Conservation (phyloP, 2,113 vertebrate species). For the Pachypanchax playfairii region DNA sequence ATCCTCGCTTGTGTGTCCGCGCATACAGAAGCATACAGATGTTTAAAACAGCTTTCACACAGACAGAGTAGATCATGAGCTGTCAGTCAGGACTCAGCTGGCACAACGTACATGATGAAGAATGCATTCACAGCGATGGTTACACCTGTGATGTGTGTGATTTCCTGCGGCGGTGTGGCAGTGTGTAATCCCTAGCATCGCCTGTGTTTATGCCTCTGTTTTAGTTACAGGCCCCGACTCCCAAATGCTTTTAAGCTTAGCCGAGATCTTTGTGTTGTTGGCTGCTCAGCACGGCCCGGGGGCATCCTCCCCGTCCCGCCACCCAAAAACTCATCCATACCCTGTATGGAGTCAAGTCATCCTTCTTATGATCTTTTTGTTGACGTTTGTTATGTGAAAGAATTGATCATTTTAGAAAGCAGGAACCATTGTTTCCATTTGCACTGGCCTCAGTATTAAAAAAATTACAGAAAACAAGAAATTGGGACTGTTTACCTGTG, state of each 20-base stretch:
- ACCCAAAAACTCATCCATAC: constrained; percentile 42
- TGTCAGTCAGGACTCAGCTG: constrained; percentile 61
- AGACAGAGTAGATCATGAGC: constrained; percentile 52
- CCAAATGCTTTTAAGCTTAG: constrained; percentile 66
- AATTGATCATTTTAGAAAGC: constrained; percentile 47
- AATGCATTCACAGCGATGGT: constrained; percentile 46
- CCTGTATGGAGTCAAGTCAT: neutral
- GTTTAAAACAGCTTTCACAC: constrained; percentile 67
- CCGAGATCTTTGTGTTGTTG: constrained; percentile 55
- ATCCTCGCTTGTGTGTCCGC: constrained; percentile 41
- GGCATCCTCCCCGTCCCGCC: constrained; percentile 45
- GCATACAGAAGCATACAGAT: constrained; percentile 28
- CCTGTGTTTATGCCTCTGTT: constrained; percentile 76
- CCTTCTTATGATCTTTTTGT: too few relatives aligned
- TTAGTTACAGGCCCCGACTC: constrained; percentile 69
- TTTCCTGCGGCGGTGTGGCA: constrained; percentile 58
- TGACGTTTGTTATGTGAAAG: constrained; percentile 21
- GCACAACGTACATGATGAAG: constrained; percentile 38
- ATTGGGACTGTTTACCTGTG: constrained; percentile 48
- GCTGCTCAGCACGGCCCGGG: constrained; percentile 41
- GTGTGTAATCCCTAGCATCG: constrained; percentile 71
- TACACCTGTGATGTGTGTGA: constrained; percentile 65
- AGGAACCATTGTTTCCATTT: constrained; percentile 19
- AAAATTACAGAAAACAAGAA: constrained; percentile 52
- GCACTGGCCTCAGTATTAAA: constrained; percentile 12